A percentile compares a stretch with the other conserved stretches of the same genome.
phyloP scores from a whole-genome alignment of 2,797 vertebrate genomes.

The Psittacula derbiana region DNA sequence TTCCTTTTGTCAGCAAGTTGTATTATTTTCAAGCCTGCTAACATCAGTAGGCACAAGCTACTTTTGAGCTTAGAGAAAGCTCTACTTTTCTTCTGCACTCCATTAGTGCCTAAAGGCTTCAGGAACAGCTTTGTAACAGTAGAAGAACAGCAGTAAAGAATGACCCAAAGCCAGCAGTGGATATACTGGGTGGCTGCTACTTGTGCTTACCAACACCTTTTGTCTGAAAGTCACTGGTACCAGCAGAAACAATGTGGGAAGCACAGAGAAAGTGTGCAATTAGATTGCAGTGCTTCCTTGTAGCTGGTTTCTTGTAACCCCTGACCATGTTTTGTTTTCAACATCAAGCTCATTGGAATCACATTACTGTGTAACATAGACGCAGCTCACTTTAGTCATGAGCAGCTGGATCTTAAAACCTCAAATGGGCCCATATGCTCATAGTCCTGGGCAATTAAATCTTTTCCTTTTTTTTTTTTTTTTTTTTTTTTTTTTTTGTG shows the following conservation, averaged over 20 bases:
- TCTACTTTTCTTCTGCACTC: background rate
- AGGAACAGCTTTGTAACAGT: background rate
- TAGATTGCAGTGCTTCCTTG: background rate
- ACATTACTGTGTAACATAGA: background rate
- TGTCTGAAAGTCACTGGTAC: background rate
- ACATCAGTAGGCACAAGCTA: background rate
- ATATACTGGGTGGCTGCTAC: background rate
- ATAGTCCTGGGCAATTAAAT: too few species aligned
- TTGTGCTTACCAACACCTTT: background rate
- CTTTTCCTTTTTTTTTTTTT: too few species aligned
- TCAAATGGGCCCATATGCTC: background rate
- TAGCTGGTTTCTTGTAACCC: background rate
- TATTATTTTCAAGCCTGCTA: background rate
- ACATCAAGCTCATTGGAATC: background rate
- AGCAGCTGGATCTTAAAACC: background rate
- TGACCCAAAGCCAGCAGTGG: background rate
- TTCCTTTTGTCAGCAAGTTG: background rate
- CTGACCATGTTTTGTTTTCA: background rate
- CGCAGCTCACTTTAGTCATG: background rate
- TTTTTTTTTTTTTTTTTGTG: background rate
- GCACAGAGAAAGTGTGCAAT: background rate
- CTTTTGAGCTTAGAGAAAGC: background rate
- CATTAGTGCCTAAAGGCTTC: background rate
- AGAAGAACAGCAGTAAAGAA: background rate
- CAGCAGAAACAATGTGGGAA: background rate